A percentile compares a stretch with the other conserved stretches of the same genome.
phyloP scores from a whole-genome alignment of 2,888 invertebrate genomes.

The Drepanosiphum platanoidis region DNA sequence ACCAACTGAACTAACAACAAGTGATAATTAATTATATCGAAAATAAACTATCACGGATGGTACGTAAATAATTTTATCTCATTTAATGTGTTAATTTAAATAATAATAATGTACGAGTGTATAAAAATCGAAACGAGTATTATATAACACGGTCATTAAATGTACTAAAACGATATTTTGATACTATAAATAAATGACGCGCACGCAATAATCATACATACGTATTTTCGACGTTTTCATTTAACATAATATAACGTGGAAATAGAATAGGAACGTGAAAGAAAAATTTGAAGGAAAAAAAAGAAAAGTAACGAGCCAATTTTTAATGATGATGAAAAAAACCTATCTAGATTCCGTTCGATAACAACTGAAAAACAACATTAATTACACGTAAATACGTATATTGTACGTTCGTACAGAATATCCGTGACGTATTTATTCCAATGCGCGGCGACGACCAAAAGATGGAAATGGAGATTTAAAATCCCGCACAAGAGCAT shows the following conservation, averaged over 20 bases:
- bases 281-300: neutral
- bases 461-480: neutral
- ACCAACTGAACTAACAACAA: too few species aligned
- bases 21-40: too few species aligned
- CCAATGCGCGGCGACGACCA: neutral
- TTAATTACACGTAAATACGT: neutral
- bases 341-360: neutral
- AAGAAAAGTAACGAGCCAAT: too few species aligned
- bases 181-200: neutral
- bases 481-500: neutral
- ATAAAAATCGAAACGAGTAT: too few species aligned
- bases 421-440: neutral
- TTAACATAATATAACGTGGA: neutral
- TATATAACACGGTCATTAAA: neutral
- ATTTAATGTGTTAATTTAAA: too few species aligned
- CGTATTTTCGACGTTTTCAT: neutral
- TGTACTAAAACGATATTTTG: neutral
- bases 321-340: too few species aligned
- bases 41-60: too few species aligned
- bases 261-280: neutral
- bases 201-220: neutral
- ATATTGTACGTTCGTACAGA: neutral
- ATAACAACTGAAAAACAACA: neutral
- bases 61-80: too few species aligned
- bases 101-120: too few species aligned